Conservation (phyloP, 1,140 invertebrate species). For the Amphibalanus amphitrite region DNA sequence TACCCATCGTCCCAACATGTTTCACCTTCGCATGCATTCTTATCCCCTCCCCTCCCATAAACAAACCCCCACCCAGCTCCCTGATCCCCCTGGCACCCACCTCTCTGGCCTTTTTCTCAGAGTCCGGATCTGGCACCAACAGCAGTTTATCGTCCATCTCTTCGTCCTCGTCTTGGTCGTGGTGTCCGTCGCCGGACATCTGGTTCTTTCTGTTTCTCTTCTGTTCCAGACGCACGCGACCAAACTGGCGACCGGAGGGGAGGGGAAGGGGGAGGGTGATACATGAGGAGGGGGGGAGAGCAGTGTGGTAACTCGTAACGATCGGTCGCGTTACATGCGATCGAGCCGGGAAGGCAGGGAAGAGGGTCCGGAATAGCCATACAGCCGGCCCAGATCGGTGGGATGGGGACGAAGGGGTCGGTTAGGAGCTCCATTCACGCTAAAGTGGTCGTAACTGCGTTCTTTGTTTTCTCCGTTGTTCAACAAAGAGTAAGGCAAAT, state of each 20-base stretch:
- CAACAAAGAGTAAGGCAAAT: too few relatives aligned
- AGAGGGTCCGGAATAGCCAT: conserved; percentile 7
- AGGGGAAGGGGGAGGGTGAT: conserved; percentile 22
- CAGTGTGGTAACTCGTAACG: too few relatives aligned
- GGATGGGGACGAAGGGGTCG: neutral
- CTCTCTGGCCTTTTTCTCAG: conserved; percentile 22
- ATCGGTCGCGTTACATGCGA: too few relatives aligned
- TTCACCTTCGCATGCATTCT: neutral
- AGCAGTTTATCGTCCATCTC: conserved; percentile 41
- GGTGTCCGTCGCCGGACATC: neutral
- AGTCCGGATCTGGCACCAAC: conserved; percentile 38
- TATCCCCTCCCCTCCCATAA: too few relatives aligned
- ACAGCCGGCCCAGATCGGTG: neutral
- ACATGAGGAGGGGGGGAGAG: conserved; percentile 9
- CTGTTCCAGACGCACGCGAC: conserved; percentile 52
- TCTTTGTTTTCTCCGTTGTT: too few relatives aligned
- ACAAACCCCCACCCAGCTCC: too few relatives aligned
- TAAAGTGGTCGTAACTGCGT: too few relatives aligned
- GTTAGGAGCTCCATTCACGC: too few relatives aligned
- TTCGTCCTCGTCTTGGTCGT: conserved; percentile 26
- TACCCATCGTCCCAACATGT: neutral
- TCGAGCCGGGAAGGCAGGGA: conserved; percentile 9
- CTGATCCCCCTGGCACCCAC: too few relatives aligned
- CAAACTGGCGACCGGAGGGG: conserved; percentile 38
- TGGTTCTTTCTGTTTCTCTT: conserved; percentile 29